phyloP scores from a whole-genome alignment of 2,888 invertebrate species.

The Cantharis lateralis region DNA sequence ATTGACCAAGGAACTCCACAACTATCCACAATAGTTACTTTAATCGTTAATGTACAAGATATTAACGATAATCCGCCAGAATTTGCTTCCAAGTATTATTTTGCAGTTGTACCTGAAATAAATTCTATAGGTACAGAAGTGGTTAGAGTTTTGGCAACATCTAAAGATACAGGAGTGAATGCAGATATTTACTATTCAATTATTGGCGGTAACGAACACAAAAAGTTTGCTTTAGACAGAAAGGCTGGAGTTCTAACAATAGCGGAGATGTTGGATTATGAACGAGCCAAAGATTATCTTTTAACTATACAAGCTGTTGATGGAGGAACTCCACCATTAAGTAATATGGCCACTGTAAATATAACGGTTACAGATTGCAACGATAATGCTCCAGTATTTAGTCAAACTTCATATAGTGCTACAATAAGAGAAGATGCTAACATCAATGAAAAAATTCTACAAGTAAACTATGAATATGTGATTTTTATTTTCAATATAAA shows the following conservation, averaged over 20 bases:
- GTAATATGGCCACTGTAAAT: constrained; percentile 85
- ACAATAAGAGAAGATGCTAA: constrained; percentile 79
- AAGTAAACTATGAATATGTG: constrained; percentile 57
- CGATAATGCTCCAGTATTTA: constrained; percentile 85
- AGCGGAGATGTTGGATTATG: constrained; percentile 83
- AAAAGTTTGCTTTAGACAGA: constrained; percentile 78
- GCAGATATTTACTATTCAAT: constrained; percentile 89
- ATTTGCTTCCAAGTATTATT: constrained; percentile 83
- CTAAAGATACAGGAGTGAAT: constrained; percentile 90
- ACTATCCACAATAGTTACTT: constrained; percentile 67
- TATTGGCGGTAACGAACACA: constrained; percentile 86
- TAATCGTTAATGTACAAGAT: constrained; percentile 85
- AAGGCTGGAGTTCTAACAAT: constrained; percentile 77
- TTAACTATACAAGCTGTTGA: constrained; percentile 90
- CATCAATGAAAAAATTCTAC: constrained; percentile 72
- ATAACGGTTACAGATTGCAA: constrained; percentile 85
- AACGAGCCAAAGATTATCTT: constrained; percentile 82
- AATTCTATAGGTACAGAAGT: constrained; percentile 80
- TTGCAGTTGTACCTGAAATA: constrained; percentile 77
- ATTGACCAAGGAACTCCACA: constrained; percentile 81
- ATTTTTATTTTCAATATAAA: not conserved
- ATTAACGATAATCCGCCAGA: constrained; percentile 96
- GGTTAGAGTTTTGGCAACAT: constrained; percentile 84
- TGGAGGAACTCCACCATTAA: constrained; percentile 86
- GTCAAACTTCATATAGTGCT: constrained; percentile 75